Evolutionary conservation across 2,888 invertebrate species (phyloP).

Genomic region (Plutella xylostella): DNA sequence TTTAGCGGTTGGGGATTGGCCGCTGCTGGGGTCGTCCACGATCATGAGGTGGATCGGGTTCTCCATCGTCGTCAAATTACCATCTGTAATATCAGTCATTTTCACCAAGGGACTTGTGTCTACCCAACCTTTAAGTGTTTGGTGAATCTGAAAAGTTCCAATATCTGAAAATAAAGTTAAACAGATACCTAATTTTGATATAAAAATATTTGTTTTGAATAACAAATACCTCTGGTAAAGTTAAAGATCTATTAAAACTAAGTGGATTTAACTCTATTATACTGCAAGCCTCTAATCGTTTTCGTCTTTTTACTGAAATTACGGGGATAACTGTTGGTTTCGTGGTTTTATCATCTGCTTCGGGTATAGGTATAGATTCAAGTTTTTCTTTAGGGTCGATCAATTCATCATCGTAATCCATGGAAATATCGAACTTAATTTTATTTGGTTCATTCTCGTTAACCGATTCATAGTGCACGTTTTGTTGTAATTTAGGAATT

Average conservation of each 20-base stretch:
- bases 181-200: too few relatives aligned
- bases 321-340: background rate
- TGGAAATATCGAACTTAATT: background rate
- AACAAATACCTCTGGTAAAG: constrained; percentile 42
- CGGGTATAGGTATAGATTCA: background rate
- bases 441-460: background rate
- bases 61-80: constrained; percentile 54
- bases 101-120: constrained; percentile 50
- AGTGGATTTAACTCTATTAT: constrained; percentile 37
- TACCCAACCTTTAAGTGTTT: constrained; percentile 48
- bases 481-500: too few relatives aligned
- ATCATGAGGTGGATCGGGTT: constrained; percentile 59
- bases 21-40: constrained; percentile 55
- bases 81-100: constrained; percentile 47
- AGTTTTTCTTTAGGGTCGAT: background rate
- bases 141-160: constrained; percentile 37
- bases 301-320: background rate
- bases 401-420: background rate
- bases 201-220: background rate
- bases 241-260: constrained; percentile 42
- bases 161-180: background rate
- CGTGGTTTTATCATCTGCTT: background rate
- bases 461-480: background rate
- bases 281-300: constrained; percentile 26
- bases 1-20: constrained; percentile 51